phyloP scores from a whole-genome alignment of 2,797 vertebrate species.

The Micropoecilia bifurca region DNA sequence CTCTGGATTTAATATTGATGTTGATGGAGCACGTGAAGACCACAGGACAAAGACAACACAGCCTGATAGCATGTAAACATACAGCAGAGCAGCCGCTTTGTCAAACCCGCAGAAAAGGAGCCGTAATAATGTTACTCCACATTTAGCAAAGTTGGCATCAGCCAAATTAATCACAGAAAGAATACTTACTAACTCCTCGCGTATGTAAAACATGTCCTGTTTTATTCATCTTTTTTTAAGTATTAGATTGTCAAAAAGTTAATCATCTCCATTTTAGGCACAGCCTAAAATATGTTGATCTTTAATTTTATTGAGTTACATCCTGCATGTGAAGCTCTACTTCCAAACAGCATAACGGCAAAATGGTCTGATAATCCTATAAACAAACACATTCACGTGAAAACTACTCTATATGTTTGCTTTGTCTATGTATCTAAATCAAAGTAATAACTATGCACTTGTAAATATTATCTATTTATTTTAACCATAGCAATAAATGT shows the following conservation, averaged over 20 bases:
- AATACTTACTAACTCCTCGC: neutral
- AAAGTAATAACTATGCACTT: neutral
- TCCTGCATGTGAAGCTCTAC: neutral
- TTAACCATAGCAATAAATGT: neutral
- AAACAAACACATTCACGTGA: neutral
- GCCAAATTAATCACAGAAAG: neutral
- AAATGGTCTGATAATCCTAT: neutral
- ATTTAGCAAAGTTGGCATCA: neutral
- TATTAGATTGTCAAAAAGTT: neutral
- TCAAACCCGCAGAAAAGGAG: neutral
- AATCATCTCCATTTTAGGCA: neutral
- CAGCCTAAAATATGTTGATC: neutral
- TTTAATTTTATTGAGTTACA: neutral
- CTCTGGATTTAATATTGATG: constrained; percentile 19
- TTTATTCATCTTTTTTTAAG: neutral
- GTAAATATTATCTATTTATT: neutral
- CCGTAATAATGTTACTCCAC: neutral
- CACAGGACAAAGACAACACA: neutral
- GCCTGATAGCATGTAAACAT: constrained; percentile 6
- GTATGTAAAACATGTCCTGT: too few relatives aligned
- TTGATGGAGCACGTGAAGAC: constrained; percentile 13
- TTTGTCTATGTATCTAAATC: neutral
- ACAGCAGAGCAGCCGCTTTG: neutral
- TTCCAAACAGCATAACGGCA: neutral
- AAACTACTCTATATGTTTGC: neutral